Base-by-base conservation (phyloP, 2,888 invertebrate species). In the Cetonia aurata region DNA sequence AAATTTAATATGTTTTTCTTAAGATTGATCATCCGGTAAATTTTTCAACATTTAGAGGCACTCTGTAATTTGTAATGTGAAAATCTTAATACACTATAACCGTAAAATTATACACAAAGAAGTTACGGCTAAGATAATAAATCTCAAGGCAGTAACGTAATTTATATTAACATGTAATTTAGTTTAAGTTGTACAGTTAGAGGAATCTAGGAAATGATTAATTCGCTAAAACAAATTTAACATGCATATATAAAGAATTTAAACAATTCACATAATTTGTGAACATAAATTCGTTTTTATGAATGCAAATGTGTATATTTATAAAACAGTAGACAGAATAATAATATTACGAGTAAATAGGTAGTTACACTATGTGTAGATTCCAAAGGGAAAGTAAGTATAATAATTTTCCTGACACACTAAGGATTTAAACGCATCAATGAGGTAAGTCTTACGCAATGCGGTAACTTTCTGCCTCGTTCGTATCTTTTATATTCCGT, bases 371-470 rank as follows among this genome's bases (percentile, higher is more conserved):
- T 62, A 37, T 65, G 44, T 52, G 55, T 50, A 48, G 50, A 60
- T 60, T 68, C 44, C 62, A 44, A 71, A 62, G 77, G 75, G 77
- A 78, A 78, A 78, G 78, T 78, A 75, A 71, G 74, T 73, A 73
- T 76, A 75, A 76, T 75, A 75, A 77, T 77, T 78, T 78, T 77
- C 74, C 75, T 75, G 75, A 75, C 77, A 78, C 71, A 73, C 75
- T 72, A 73, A 79, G 78, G 80, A 79, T 77, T 79, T 75, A 77
- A 75, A 78, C 79, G 75, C 80, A 80, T 79, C 77, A 78, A 79
- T 81, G 80, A 80, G 80, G 80, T 81, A 81, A 81, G 75, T 75
- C 75, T 81, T 81, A 80, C 79, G 77, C 80, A 81, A 81, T 78
- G 72, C 75, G 74, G 75, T 75, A 75, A 79, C 77, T 79, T 79